These are phyloP conservation scores for Halyomorpha halys DNA, from an alignment of 1,140 invertebrate genomes.

Conservation along the genomic window DNA sequence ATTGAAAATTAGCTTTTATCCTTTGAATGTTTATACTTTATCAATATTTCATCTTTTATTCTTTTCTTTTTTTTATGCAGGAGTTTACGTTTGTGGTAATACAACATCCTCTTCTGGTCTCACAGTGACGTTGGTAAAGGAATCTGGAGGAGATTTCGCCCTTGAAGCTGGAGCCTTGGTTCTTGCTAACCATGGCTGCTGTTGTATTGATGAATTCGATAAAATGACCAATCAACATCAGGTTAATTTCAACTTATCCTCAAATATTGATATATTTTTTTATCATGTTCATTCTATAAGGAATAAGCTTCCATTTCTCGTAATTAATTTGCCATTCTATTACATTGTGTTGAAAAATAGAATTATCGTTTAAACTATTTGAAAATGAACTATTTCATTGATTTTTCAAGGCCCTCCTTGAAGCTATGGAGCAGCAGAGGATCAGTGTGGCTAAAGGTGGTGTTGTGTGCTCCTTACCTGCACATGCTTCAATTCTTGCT, in stretches of 20 bases:
- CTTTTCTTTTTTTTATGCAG: conserved; percentile 36
- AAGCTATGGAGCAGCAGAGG: conserved; percentile 91
- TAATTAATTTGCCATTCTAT: no score
- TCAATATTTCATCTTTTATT: no score
- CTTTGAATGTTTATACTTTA: no score
- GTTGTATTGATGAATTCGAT: conserved; percentile 93
- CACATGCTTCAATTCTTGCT: conserved; percentile 74
- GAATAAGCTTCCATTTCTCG: no score
- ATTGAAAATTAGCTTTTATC: no score
- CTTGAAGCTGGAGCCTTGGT: conserved; percentile 78
- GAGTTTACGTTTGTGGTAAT: conserved; percentile 84
- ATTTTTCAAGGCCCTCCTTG: conserved; percentile 54
- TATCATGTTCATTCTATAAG: no score
- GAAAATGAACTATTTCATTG: background rate
- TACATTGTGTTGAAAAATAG: background rate
- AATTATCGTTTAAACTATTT: background rate
- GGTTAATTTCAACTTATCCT: conserved; percentile 36
- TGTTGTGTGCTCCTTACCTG: conserved; percentile 65
- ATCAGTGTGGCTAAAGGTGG: conserved; percentile 84
- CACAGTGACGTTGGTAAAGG: conserved; percentile 71
- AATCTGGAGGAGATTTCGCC: conserved; percentile 65
- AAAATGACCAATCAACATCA: conserved; percentile 72
- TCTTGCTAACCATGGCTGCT: conserved; percentile 73
- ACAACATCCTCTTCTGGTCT: conserved; percentile 75
- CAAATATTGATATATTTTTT: no score